phyloP scores from a whole-genome alignment of 2,888 invertebrate genomes.

The Melieria crassipennis region DNA sequence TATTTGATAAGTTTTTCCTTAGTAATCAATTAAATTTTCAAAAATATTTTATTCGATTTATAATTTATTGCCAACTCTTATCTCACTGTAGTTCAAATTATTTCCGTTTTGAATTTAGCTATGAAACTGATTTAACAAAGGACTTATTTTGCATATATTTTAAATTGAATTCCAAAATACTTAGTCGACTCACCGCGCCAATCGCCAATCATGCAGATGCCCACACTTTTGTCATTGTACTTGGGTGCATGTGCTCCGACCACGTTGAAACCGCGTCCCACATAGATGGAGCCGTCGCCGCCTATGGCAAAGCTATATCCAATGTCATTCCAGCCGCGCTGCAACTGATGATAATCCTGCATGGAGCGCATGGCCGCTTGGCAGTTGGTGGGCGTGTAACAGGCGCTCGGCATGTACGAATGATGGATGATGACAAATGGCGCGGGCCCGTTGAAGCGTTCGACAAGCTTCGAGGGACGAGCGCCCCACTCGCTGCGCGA shows the following conservation, averaged over 20 bases:
- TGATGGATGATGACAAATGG: slow-evolving; percentile 79
- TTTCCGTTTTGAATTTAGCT: too few species aligned
- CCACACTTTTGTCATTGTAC: slow-evolving; percentile 76
- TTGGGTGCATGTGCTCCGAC: slow-evolving; percentile 77
- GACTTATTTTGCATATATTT: too few species aligned
- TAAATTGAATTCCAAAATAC: background rate
- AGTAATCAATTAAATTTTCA: too few species aligned
- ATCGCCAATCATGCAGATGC: slow-evolving; percentile 78
- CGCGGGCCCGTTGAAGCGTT: slow-evolving; percentile 70
- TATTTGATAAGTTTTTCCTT: too few species aligned
- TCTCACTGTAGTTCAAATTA: too few species aligned
- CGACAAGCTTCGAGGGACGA: slow-evolving; percentile 64
- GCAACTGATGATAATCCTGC: slow-evolving; percentile 73
- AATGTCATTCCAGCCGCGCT: slow-evolving; percentile 75
- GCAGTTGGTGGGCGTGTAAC: slow-evolving; percentile 69
- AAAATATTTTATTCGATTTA: too few species aligned
- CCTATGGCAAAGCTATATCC: slow-evolving; percentile 79
- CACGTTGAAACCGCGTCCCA: slow-evolving; percentile 76
- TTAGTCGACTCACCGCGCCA: slow-evolving; percentile 71
- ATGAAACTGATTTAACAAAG: too few species aligned
- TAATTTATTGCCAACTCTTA: too few species aligned
- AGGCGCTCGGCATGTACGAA: slow-evolving; percentile 73
- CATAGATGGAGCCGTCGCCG: slow-evolving; percentile 76
- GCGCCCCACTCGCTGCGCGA: slow-evolving; percentile 73
- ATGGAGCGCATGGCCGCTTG: slow-evolving; percentile 71